Conservation (phyloP, 2,797 vertebrate species). For the Typhlichthys subterraneus region DNA sequence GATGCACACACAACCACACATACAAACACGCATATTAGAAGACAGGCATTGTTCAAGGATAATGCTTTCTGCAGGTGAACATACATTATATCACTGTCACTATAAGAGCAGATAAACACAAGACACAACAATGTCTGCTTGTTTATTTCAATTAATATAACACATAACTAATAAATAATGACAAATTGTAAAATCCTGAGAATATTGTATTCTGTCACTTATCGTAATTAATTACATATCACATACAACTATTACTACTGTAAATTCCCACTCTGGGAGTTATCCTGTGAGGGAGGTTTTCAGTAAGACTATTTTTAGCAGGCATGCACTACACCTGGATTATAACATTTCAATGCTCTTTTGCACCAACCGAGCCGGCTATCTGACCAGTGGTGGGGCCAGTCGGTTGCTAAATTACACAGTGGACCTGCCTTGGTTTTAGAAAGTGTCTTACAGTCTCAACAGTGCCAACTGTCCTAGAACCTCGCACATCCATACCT, state of each 20-base stretch:
- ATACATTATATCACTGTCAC: too few species aligned
- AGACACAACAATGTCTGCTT: too few species aligned
- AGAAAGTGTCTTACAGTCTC: background rate
- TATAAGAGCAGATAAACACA: too few species aligned
- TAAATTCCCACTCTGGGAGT: slow-evolving; percentile 20
- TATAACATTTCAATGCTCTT: slow-evolving; percentile 69
- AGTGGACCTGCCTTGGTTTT: slow-evolving; percentile 4
- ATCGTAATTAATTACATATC: slow-evolving; percentile 42
- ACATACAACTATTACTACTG: slow-evolving; percentile 37
- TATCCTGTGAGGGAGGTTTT: slow-evolving; percentile 60
- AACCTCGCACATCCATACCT: background rate
- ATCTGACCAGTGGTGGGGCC: slow-evolving; percentile 32
- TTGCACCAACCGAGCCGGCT: slow-evolving; percentile 37
- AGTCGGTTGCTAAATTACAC: slow-evolving; percentile 23
- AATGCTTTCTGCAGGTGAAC: too few species aligned
- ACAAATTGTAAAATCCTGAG: too few species aligned
- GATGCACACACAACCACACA: slow-evolving; percentile 1
- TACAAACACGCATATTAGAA: background rate
- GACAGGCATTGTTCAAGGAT: too few species aligned
- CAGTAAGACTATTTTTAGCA: slow-evolving; percentile 64
- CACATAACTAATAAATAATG: too few species aligned
- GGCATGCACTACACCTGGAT: slow-evolving; percentile 58
- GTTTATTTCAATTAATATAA: too few species aligned
- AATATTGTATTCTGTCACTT: too few species aligned
- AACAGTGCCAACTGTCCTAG: background rate